Percentiles rank a stretch among this genome's conserved stretches.
phyloP scores from a whole-genome alignment of 2,113 vertebrate genomes.

The Callithrix jacchus region DNA sequence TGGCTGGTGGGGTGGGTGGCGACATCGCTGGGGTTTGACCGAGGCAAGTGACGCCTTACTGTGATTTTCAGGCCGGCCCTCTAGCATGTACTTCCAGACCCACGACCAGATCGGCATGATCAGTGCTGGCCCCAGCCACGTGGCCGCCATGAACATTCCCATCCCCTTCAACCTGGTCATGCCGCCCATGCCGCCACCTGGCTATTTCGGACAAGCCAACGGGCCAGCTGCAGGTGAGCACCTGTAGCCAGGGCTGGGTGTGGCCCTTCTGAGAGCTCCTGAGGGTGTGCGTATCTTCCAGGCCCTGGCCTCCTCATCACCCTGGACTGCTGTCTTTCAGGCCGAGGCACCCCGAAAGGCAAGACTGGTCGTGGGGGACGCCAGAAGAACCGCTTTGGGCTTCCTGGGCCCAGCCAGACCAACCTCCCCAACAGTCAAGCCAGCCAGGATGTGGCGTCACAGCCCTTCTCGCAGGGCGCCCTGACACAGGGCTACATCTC shows the following conservation, averaged over 20 bases:
- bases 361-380: conserved; percentile 92
- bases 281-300: not conserved
- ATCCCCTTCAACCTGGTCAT: conserved; percentile 98
- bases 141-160: conserved; percentile 96
- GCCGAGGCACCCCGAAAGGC: conserved; percentile 93
- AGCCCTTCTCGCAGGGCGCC: conserved; percentile 98
- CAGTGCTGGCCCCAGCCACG: conserved; percentile 92
- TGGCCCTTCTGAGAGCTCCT: not conserved
- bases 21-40: not conserved
- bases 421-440: conserved; percentile 93
- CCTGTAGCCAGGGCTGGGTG: rapidly evolving
- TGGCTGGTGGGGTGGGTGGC: too few relatives aligned
- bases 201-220: conserved; percentile 94
- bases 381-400: conserved; percentile 92
- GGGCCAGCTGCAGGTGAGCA: conserved; percentile 92
- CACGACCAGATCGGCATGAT: conserved; percentile 99
- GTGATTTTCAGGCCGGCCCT: conserved; percentile 87
- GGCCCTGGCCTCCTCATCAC: not conserved
- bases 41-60: not conserved
- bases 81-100: conserved; percentile 99
- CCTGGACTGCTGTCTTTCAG: conserved; percentile 78
- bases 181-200: conserved; percentile 96
- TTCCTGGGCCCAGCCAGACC: conserved; percentile 89
- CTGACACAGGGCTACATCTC: conserved; percentile 98
- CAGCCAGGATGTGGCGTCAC: conserved; percentile 95